These are phyloP conservation scores for Parapristionchus giblindavisi DNA, from an alignment of 2,888 invertebrate species.

Conservation along the genomic window DNA sequence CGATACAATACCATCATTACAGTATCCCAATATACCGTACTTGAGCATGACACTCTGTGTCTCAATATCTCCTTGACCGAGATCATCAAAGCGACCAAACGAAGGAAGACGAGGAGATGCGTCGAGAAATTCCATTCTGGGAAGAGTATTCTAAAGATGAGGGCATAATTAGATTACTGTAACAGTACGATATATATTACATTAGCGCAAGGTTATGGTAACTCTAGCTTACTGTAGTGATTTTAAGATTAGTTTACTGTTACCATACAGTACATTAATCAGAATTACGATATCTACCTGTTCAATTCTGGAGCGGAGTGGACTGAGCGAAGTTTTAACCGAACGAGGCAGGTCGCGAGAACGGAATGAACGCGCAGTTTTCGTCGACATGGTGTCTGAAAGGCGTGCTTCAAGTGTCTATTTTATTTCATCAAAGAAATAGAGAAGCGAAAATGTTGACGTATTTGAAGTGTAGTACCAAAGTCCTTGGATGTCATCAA, in stretches of 20 bases:
- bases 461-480: no score
- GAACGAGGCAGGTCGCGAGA: neutral
- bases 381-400: slow-evolving; percentile 20
- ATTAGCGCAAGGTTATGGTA: no score
- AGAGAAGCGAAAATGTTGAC: no score
- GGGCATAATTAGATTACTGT: no score
- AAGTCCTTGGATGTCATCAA: no score
- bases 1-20: no score
- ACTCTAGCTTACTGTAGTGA: neutral
- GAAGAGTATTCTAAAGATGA: slow-evolving; percentile 4
- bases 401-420: no score
- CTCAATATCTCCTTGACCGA: neutral
- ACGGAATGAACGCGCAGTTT: slow-evolving; percentile 9
- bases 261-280: neutral
- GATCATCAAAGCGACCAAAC: slow-evolving; percentile 1
- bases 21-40: neutral
- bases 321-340: neutral
- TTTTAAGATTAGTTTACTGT: neutral
- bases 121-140: slow-evolving; percentile 12
- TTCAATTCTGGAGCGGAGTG: neutral
- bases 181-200: no score
- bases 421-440: no score
- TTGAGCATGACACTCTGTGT: neutral
- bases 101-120: slow-evolving; percentile 16
- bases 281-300: neutral